Evolutionary conservation across 2,888 invertebrate species (phyloP).

Genomic region (Timema cristinae): DNA sequence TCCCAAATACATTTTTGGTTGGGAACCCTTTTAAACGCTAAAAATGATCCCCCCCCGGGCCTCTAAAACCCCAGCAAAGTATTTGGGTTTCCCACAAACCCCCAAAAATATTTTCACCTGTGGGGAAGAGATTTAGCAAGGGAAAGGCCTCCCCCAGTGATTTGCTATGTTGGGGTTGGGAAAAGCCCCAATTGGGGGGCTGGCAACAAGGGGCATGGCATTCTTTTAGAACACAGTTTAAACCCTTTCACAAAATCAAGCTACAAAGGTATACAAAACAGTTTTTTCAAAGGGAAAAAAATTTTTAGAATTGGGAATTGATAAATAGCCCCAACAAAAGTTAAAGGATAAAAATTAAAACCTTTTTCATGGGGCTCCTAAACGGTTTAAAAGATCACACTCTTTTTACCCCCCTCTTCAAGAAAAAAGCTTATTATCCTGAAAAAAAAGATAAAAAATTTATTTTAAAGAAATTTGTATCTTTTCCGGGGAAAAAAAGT

Average conservation of each 20-base stretch:
- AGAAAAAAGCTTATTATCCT: constrained; percentile 29
- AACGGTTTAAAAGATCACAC: constrained; percentile 32
- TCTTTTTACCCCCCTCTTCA: constrained; percentile 34
- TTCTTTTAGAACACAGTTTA: background rate
- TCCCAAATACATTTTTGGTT: background rate
- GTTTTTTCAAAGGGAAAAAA: too few species aligned
- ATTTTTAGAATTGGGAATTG: too few species aligned
- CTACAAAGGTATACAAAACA: too few species aligned
- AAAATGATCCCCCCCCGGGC: background rate
- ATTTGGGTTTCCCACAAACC: constrained; percentile 79
- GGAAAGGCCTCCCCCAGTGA: constrained; percentile 52
- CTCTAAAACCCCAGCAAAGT: constrained; percentile 51
- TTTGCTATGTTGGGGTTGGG: constrained; percentile 48
- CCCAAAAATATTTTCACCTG: constrained; percentile 72
- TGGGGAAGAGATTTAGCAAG: constrained; percentile 57
- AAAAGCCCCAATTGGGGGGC: constrained; percentile 43
- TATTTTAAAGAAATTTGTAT: too few species aligned
- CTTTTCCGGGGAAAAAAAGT: too few species aligned
- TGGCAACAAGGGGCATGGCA: background rate
- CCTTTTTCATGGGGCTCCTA: constrained; percentile 28
- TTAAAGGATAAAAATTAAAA: background rate
- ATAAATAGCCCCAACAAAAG: background rate
- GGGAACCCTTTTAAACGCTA: too few species aligned
- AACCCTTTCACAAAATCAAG: too few species aligned
- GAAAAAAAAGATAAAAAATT: too few species aligned